These are phyloP conservation scores for Drosophila engyochracea DNA, from an alignment of 2,888 invertebrate genomes.

Conservation along the genomic window DNA sequence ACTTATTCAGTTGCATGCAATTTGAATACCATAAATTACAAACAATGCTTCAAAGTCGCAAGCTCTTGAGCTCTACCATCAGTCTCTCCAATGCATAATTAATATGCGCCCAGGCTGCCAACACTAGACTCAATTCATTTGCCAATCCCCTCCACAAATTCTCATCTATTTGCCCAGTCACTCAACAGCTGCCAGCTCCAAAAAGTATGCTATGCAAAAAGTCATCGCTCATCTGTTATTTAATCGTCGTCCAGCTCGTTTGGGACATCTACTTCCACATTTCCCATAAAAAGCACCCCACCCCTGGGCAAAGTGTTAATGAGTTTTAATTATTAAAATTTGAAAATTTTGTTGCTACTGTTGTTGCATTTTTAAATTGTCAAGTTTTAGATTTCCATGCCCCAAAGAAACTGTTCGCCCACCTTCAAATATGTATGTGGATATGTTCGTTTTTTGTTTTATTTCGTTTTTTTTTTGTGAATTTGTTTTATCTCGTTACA, in stretches of 20 bases:
- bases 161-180: constrained; percentile 17
- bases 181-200: constrained; percentile 22
- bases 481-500: constrained; percentile 61
- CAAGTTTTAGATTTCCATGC: constrained; percentile 30
- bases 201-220: constrained; percentile 65
- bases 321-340: constrained; percentile 78
- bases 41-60: constrained; percentile 49
- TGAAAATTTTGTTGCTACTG: constrained; percentile 35
- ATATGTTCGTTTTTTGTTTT: not conserved
- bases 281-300: not conserved
- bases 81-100: constrained; percentile 53
- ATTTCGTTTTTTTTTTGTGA: constrained; percentile 11
- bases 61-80: constrained; percentile 8
- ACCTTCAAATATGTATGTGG: not conserved
- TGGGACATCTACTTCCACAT: constrained; percentile 8
- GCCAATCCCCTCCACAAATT: constrained; percentile 13
- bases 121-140: constrained; percentile 42
- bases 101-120: constrained; percentile 53
- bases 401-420: not conserved
- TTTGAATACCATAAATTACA: constrained; percentile 68
- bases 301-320: constrained; percentile 67
- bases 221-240: constrained; percentile 81
- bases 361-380: constrained; percentile 47
- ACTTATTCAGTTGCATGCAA: constrained; percentile 64
- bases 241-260: constrained; percentile 69